Evolutionary conservation across 2,113 vertebrate genomes (phyloP).

Genomic region (Ochotona princeps): DNA sequence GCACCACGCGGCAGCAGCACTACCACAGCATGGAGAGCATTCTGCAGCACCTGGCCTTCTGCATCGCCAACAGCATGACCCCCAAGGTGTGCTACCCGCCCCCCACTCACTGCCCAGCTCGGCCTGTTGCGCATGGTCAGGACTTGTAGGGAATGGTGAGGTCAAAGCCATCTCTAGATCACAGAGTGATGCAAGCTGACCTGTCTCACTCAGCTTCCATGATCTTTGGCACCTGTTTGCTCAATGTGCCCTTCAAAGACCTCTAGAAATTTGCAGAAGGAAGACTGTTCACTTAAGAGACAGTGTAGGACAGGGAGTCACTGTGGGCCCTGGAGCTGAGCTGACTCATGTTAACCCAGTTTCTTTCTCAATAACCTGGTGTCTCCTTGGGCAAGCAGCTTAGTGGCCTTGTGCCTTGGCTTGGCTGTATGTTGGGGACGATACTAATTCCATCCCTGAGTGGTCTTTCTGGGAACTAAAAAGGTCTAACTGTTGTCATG

Average conservation of each 20-base stretch:
- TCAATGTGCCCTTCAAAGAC: neutral
- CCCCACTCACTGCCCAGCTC: neutral
- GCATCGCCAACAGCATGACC: conserved; percentile 97
- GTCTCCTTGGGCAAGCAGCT: too few species aligned
- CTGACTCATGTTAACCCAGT: neutral
- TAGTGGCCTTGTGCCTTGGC: neutral
- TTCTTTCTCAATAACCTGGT: rapidly evolving
- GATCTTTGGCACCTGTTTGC: neutral
- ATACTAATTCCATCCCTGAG: neutral
- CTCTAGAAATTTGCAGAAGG: neutral
- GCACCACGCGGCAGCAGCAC: conserved; percentile 96
- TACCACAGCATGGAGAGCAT: conserved; percentile 99
- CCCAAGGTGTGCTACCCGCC: conserved; percentile 89
- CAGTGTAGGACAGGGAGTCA: too few species aligned
- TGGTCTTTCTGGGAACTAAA: neutral
- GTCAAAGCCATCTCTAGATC: neutral
- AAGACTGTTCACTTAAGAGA: neutral
- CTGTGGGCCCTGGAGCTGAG: neutral
- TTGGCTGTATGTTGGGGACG: neutral
- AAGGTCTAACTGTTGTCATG: neutral
- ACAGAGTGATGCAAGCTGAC: neutral
- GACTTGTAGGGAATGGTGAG: neutral
- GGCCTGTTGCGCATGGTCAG: rapidly evolving
- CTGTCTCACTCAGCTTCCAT: neutral
- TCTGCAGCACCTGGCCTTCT: conserved; percentile 97